Evolutionary conservation across 2,888 invertebrate genomes (phyloP), one percentile per base, ranked within the genome.

Genomic region (Taenaris catops): DNA sequence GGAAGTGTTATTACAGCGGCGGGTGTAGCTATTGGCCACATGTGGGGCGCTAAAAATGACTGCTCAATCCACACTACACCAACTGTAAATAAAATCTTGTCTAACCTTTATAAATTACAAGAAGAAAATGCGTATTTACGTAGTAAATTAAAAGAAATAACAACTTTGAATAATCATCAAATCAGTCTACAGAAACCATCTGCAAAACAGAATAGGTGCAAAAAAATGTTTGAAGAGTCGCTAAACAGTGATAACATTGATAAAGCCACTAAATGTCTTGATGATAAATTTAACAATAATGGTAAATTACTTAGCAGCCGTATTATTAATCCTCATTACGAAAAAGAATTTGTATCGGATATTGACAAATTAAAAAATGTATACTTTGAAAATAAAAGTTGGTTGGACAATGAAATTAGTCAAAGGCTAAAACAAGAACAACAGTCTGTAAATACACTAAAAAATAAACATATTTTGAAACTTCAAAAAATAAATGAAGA

Each of bases 1-100:
- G 87, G 84, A 11, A 86, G 86, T 61, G 74, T 87, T 8, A 80
- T 87, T 35, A 86, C 83, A 11, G 84, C 87, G 8, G 80, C 79
- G 12, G 86, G 87, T 8, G 74, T 87, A 9, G 87, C 87, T 18
- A 71, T 87, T 23, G 87, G 87, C 1, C 86, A 87, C 46, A 80
- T 86, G 70, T 87, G 87, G 87, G 87, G 86, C 25, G 81, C 71
- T 12, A 75, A 65, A 48, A 72, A 84, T 51, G 86, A 87, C 38
- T 87, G 87, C 47, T 51, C 63, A 8, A 44, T 70, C 36, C 67
- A 74, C 21, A 58, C 67, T 25, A 51, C 65, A 37, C 75, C 83
- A 23, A 75, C 83, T 37, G 72, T 87, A 5, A 87, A 84, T 46
- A 81, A 84, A 62, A 73, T 87, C 40, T 49, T 87, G 32, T 83